Percentiles rank a stretch among this genome's conserved stretches.
Conservation (phyloP, 2,797 vertebrate species). For the Pipistrellus nathusii region DNA sequence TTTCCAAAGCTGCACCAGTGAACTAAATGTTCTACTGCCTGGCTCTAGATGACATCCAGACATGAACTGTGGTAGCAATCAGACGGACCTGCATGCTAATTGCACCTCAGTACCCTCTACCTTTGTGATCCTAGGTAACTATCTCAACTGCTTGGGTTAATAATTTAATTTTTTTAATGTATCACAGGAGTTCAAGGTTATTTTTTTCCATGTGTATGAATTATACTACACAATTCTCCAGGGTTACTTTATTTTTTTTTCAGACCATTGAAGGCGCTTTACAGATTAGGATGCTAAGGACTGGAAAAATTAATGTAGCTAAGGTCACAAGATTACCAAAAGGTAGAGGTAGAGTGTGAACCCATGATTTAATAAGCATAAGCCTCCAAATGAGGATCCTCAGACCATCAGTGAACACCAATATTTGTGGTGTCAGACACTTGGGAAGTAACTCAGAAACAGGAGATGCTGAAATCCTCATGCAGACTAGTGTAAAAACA, state of each 20-base stretch:
- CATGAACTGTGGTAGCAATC: neutral
- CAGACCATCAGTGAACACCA: neutral
- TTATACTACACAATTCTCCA: neutral
- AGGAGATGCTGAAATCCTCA: neutral
- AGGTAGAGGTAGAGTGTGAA: neutral
- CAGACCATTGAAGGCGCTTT: neutral
- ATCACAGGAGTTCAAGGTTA: neutral
- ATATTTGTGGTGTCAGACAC: neutral
- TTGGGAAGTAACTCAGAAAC: neutral
- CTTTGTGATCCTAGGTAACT: neutral
- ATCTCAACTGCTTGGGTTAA: no score
- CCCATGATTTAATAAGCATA: neutral
- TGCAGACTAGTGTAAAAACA: neutral
- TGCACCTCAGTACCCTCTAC: neutral
- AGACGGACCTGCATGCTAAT: neutral
- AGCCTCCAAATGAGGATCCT: neutral
- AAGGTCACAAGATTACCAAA: neutral
- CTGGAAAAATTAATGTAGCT: neutral
- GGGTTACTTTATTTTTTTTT: neutral
- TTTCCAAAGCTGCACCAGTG: neutral
- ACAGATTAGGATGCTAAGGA: neutral
- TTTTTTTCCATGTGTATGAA: neutral
- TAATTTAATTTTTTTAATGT: neutral
- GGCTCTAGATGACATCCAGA: neutral
- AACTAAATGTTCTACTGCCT: neutral